These are phyloP conservation scores for Limnephilus auricula DNA, from an alignment of 2,888 invertebrate species.

Conservation along the genomic window DNA sequence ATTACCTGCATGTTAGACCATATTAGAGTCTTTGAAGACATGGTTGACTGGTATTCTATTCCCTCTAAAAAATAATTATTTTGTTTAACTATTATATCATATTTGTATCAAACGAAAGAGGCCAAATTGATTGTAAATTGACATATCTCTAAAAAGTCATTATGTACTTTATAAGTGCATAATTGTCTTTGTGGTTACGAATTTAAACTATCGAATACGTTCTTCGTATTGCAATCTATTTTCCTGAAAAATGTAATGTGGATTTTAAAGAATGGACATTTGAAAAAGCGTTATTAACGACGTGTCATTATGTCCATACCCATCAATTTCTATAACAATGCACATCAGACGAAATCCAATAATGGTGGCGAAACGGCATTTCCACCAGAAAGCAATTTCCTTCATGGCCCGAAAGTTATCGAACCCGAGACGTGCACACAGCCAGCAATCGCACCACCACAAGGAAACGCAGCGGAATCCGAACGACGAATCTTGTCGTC, in stretches of 20 bases:
- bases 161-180: no score
- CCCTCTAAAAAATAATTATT: background rate
- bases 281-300: background rate
- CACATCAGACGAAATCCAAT: constrained; percentile 46
- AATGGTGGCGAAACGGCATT: constrained; percentile 14
- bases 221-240: background rate
- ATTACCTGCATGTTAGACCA: no score
- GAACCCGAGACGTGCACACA: constrained; percentile 40
- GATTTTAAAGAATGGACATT: background rate
- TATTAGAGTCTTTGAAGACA: background rate
- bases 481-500: constrained; percentile 24
- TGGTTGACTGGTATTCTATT: background rate
- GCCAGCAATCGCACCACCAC: background rate
- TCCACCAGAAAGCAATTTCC: constrained; percentile 46
- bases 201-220: background rate
- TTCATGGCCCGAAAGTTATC: constrained; percentile 44
- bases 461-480: constrained; percentile 18
- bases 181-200: background rate
- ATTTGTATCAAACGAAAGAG: no score
- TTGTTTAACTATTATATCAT: background rate
- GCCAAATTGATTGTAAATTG: background rate
- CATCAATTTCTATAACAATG: constrained; percentile 25
- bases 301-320: background rate
- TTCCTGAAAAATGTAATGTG: background rate
- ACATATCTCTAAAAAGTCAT: background rate